Conservation (phyloP, 2,888 invertebrate genomes). For the Polietes domitor region DNA sequence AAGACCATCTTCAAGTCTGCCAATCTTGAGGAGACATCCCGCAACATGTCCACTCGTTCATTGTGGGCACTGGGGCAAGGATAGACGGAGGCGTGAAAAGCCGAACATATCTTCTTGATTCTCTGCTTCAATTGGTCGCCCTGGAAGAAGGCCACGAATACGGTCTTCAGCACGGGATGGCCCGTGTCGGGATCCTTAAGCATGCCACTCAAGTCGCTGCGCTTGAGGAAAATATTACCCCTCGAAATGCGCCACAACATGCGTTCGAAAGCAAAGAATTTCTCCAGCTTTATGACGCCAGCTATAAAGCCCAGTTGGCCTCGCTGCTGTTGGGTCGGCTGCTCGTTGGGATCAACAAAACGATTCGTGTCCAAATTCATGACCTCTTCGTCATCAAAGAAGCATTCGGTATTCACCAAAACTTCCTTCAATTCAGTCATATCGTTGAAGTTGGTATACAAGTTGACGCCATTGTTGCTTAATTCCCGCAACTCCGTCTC, state of each 20-base stretch:
- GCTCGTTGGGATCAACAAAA: constrained; percentile 87
- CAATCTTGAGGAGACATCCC: constrained; percentile 89
- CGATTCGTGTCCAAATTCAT: constrained; percentile 80
- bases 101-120: constrained; percentile 94
- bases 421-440: constrained; percentile 95
- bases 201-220: constrained; percentile 88
- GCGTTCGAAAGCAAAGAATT: constrained; percentile 91
- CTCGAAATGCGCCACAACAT: constrained; percentile 94
- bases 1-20: constrained; percentile 90
- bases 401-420: constrained; percentile 91
- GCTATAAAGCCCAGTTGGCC: constrained; percentile 87
- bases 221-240: constrained; percentile 91
- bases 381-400: constrained; percentile 78
- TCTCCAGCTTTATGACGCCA: constrained; percentile 91
- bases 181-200: constrained; percentile 88
- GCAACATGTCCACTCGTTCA: constrained; percentile 91
- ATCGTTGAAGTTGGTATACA: constrained; percentile 95
- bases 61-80: constrained; percentile 91
- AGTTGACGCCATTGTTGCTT: constrained; percentile 94
- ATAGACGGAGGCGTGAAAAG: constrained; percentile 92
- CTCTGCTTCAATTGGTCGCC: constrained; percentile 92
- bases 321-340: constrained; percentile 70
- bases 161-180: constrained; percentile 88
- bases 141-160: constrained; percentile 91
- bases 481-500: constrained; percentile 97